Conservation (phyloP, 2,113 vertebrate species). For the Abramis brama region DNA sequence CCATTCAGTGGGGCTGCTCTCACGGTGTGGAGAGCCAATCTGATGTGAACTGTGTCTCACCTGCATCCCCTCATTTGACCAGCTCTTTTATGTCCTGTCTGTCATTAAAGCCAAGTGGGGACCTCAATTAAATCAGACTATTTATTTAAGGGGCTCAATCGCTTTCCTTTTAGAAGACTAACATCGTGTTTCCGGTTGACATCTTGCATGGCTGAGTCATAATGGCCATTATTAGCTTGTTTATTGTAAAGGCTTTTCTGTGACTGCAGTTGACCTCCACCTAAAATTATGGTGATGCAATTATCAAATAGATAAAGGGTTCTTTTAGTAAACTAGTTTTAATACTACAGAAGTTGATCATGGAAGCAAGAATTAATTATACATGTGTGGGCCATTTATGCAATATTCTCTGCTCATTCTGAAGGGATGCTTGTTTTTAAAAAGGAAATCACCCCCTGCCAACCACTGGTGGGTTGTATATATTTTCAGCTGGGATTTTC, state of each 20-base stretch:
- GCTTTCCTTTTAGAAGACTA: slow-evolving; percentile 29
- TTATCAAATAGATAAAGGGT: neutral
- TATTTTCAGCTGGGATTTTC: slow-evolving; percentile 49
- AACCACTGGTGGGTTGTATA: slow-evolving; percentile 38
- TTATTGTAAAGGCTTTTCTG: slow-evolving; percentile 38
- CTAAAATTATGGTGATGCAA: slow-evolving; percentile 28
- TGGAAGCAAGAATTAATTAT: neutral
- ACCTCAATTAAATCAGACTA: slow-evolving; percentile 22
- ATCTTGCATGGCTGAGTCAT: slow-evolving; percentile 21
- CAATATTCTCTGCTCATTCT: neutral
- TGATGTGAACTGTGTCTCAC: slow-evolving; percentile 40
- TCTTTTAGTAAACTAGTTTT: neutral
- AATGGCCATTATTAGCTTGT: slow-evolving; percentile 35
- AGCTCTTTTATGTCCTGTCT: slow-evolving; percentile 31
- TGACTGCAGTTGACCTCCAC: slow-evolving; percentile 32
- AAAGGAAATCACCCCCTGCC: slow-evolving; percentile 9
- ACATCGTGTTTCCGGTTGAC: slow-evolving; percentile 17
- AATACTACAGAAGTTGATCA: neutral
- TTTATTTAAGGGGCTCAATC: slow-evolving; percentile 23
- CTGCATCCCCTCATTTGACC: slow-evolving; percentile 39
- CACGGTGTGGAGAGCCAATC: slow-evolving; percentile 15
- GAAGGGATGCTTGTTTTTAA: slow-evolving; percentile 38
- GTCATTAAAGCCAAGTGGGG: slow-evolving; percentile 18
- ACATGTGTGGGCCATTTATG: neutral
- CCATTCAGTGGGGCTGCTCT: slow-evolving; percentile 6